Base-by-base conservation (phyloP, 2,888 invertebrate genomes). In the Ichneumoninae sp. region DNA sequence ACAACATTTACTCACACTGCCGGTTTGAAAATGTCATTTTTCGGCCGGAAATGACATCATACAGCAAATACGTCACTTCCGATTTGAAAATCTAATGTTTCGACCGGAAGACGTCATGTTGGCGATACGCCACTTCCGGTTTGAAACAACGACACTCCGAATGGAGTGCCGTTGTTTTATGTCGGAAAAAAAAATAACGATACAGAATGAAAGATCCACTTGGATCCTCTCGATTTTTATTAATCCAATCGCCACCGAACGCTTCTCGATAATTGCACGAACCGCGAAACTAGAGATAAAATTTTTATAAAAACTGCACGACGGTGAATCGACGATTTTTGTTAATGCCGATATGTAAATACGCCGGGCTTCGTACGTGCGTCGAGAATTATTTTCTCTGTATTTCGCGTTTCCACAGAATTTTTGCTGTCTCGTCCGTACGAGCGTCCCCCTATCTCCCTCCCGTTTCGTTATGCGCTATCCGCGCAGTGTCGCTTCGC, bases 391-490 rank as follows among this genome's bases (percentile, higher is more conserved):
- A 44, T 65, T 30, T 47, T n/a, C 26, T 44, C n/a, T 72, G 47
- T 10, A 30, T 62, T 62, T 19, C 33, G 19, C 33, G 19, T 30
- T 47, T 16, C 26, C 40, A 26, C 22, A 0, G 33, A 30, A 44
- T 26, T 79, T 71, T 62, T 36, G 57, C 22, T 5, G 57, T 22
- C 66, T 66, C 76, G 57, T 33, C 54, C 13, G 33, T 44, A 70
- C 52, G 44, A 50, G 33, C 30, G 6, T 62, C 60, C 26, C 26
- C 70, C 33, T 44, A 60, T 65, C 81, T n/a, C 44, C 30, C 47
- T 40, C 22, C 19, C 50, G 16, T 36, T 57, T 65, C 65, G 76
- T 76, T 82, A 68, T 72, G 36, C 7, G 16, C 36, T 22, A n/a
- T n/a, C 16, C 33, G 30, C 19, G 62, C n/a, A 36, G 44, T 50